phyloP scores from a whole-genome alignment of 2,797 vertebrate species.

The Denticeps clupeoides region DNA sequence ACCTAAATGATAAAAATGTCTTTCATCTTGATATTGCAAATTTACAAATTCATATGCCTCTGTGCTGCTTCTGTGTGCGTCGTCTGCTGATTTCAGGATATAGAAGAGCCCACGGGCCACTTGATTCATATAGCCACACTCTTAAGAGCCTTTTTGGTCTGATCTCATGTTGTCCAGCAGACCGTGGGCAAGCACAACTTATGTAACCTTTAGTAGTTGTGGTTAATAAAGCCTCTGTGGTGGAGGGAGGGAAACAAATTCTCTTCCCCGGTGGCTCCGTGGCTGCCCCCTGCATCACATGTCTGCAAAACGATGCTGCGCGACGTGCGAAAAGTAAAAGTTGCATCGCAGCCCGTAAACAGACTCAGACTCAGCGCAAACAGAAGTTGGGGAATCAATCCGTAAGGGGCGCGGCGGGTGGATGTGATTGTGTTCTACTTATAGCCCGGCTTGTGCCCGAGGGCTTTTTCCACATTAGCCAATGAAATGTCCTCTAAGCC shows the following conservation, averaged over 20 bases:
- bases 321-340: too few species aligned
- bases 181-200: constrained; percentile 11
- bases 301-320: too few species aligned
- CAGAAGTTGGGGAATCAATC: constrained; percentile 42
- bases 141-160: constrained; percentile 6
- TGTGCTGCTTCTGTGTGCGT: background rate
- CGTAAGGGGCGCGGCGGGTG: constrained; percentile 39
- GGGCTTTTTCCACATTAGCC: constrained; percentile 67
- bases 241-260: background rate
- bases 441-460: constrained; percentile 43
- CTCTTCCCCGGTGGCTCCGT: too few species aligned
- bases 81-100: background rate
- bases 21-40: background rate
- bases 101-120: background rate
- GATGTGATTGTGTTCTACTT: constrained; percentile 55
- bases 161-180: background rate
- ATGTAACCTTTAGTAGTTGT: constrained; percentile 11
- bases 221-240: background rate
- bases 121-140: constrained; percentile 12
- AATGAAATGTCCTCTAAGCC: constrained; percentile 42
- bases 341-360: constrained; percentile 35
- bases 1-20: constrained; percentile 17
- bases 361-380: constrained; percentile 30
- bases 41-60: too few species aligned
- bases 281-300: background rate